Evolutionary conservation across 2,797 vertebrate genomes (phyloP).

Genomic region (Paramormyrops hopkinsi): DNA sequence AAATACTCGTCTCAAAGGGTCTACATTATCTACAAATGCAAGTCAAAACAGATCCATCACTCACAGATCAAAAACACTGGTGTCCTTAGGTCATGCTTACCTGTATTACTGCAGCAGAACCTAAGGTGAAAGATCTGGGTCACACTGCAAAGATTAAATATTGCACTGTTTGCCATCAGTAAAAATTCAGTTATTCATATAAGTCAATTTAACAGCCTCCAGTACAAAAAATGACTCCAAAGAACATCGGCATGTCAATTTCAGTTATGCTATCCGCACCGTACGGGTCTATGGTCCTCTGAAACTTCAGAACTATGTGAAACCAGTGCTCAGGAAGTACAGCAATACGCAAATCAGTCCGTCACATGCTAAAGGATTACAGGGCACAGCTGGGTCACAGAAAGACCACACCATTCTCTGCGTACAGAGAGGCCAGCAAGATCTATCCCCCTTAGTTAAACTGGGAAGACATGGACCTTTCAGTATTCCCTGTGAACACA

Average conservation of each 20-base stretch:
- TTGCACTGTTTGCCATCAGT: slow-evolving; percentile 95
- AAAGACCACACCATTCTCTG: not conserved
- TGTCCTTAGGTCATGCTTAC: slow-evolving; percentile 99
- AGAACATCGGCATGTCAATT: slow-evolving; percentile 37
- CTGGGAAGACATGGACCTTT: slow-evolving; percentile 35
- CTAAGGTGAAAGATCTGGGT: slow-evolving; percentile 99
- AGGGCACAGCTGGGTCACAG: not conserved
- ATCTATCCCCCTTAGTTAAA: slow-evolving; percentile 15
- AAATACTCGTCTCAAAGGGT: slow-evolving; percentile 31
- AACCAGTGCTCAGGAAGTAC: slow-evolving; percentile 53
- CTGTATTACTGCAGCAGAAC: slow-evolving; percentile 99
- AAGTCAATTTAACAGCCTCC: slow-evolving; percentile 81
- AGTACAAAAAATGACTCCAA: slow-evolving; percentile 63
- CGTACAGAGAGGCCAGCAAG: not conserved
- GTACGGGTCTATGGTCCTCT: slow-evolving; percentile 35
- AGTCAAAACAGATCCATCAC: slow-evolving; percentile 39
- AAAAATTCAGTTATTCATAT: slow-evolving; percentile 81
- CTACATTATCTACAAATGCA: slow-evolving; percentile 48
- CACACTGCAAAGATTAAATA: slow-evolving; percentile 99
- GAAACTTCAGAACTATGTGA: slow-evolving; percentile 36
- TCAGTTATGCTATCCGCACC: slow-evolving; percentile 30
- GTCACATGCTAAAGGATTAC: slow-evolving; percentile 52
- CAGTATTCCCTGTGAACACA: slow-evolving; percentile 18
- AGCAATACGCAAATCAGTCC: slow-evolving; percentile 43
- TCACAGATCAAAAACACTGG: slow-evolving; percentile 59